Evolutionary conservation across 2,888 invertebrate genomes (phyloP), one percentile per base, ranked within the genome.

Genomic region (Drosophila limbata): DNA sequence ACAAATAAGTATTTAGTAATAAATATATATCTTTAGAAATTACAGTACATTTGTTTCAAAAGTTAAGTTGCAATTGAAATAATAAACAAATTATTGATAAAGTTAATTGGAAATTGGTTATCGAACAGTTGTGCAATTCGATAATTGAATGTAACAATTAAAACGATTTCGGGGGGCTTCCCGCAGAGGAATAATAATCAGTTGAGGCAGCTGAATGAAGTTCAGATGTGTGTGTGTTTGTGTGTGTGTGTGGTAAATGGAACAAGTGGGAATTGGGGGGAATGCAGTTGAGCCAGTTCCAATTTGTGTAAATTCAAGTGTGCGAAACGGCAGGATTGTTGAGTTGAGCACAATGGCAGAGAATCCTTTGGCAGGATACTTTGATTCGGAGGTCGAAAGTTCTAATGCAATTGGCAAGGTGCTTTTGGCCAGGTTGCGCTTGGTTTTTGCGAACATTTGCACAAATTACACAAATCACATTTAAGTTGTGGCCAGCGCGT

Each of bases 391-490:
- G 21, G 42, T 48, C 42, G 48, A 45, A 59, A 65, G 52, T 62
- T 50, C 42, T 51, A 63, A 73, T 69, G 52, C 69, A 64, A 56
- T 55, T 39, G 40, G 53, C 42, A 17, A 28, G 11, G 8, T 9
- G 42, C 40, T 21, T 21, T 17, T 21, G 44, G 40, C 59, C 48
- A 28, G 10, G 47, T 21, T 25, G 6, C 4, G 40, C 39, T 31
- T 31, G 15, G n/a, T 9, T 39, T 1, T 44, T 45, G 52, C 19
- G 37, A 19, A 40, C 45, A 50, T 57, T 60, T 47, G 53, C 60
- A 60, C 56, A 72, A 73, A 72, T 73, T 73, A 68, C 79, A 68
- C 78, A 77, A 78, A 77, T 75, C 65, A 75, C 65, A 75, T 75
- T 77, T 67, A 64, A 51, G 52, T 68, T 65, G 55, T 52, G 69